These are phyloP conservation scores for Coecobrya sp. DNA, from an alignment of 2,888 invertebrate genomes.

Conservation along the genomic window DNA sequence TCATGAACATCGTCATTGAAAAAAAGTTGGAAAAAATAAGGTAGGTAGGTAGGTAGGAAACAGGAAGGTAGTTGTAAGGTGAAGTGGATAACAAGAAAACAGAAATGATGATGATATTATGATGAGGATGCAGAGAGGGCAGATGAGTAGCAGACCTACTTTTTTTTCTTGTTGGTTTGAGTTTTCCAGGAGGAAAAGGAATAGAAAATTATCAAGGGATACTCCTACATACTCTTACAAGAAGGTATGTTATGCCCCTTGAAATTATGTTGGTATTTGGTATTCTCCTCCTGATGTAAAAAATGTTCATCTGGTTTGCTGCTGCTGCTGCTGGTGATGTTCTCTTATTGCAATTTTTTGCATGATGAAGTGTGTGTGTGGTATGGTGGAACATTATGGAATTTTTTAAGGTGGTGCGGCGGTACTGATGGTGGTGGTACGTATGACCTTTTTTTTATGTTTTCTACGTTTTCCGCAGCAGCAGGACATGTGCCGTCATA, in stretches of 20 bases:
- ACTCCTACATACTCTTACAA: no score
- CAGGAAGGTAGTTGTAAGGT: neutral
- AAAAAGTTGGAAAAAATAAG: neutral
- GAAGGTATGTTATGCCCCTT: conserved; percentile 25
- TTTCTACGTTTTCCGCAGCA: neutral
- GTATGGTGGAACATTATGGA: neutral
- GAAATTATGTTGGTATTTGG: conserved; percentile 19
- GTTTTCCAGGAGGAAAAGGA: neutral
- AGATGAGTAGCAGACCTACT: conserved; percentile 14
- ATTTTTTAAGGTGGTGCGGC: neutral
- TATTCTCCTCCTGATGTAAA: no score
- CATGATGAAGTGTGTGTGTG: conserved; percentile 27
- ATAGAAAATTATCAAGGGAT: conserved; percentile 60
- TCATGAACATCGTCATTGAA: conserved; percentile 26
- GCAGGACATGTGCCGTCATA: neutral
- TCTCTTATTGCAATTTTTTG: neutral
- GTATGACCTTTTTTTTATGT: neutral
- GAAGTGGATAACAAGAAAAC: conserved; percentile 11
- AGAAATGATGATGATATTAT: neutral
- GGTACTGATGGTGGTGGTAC: neutral
- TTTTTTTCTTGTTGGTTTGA: neutral
- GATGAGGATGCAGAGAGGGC: neutral
- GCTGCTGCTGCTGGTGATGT: conserved; percentile 26
- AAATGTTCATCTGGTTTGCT: neutral
- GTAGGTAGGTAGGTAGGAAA: neutral